Conservation (phyloP, 2,113 vertebrate genomes). For the Cryptomyrus ogoouensis region DNA sequence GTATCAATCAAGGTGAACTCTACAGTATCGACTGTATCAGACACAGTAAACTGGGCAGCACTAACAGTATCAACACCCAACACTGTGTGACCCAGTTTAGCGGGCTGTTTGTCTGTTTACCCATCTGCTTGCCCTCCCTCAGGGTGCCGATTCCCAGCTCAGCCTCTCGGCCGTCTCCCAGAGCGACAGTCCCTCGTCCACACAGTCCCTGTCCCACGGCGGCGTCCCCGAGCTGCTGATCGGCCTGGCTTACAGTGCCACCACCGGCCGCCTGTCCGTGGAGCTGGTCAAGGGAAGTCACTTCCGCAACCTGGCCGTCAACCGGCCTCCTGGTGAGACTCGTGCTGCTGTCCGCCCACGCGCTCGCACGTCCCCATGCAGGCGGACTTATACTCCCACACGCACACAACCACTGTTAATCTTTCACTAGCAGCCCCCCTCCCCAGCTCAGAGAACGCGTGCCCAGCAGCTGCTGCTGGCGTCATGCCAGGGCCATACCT, state of each 20-base stretch:
- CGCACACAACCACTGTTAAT: background rate
- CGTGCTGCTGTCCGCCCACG: background rate
- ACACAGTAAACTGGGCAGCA: background rate
- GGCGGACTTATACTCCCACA: background rate
- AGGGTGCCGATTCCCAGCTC: slow-evolving; percentile 78
- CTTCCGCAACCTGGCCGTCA: slow-evolving; percentile 87
- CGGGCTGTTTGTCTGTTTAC: slow-evolving; percentile 24
- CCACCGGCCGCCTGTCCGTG: slow-evolving; percentile 88
- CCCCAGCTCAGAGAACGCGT: background rate
- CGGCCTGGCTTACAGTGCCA: slow-evolving; percentile 87
- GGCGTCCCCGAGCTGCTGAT: slow-evolving; percentile 88
- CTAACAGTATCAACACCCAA: background rate
- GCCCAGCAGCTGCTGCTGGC: background rate
- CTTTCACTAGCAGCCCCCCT: background rate
- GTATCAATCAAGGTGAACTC: background rate
- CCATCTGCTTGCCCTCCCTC: slow-evolving; percentile 48
- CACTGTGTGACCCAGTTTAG: background rate
- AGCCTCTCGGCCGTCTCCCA: slow-evolving; percentile 78
- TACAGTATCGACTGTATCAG: background rate
- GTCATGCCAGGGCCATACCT: background rate
- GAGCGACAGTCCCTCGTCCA: slow-evolving; percentile 80
- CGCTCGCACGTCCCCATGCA: background rate
- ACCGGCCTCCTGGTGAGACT: slow-evolving; percentile 80
- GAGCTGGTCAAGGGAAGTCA: slow-evolving; percentile 97
- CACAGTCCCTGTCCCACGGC: slow-evolving; percentile 85